phyloP scores from a whole-genome alignment of 2,888 invertebrate genomes.

The Luffia ferchaultella region DNA sequence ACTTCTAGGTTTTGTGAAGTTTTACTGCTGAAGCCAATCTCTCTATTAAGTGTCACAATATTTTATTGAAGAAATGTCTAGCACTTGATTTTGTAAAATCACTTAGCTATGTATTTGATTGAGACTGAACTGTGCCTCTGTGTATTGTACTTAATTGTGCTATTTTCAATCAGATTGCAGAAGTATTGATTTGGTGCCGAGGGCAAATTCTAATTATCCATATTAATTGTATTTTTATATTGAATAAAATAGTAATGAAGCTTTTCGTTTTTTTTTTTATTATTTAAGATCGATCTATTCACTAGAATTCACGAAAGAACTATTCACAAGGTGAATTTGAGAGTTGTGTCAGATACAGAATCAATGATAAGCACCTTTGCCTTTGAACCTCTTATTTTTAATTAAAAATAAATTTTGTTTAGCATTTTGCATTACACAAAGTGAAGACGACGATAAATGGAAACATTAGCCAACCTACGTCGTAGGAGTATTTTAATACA shows the following conservation, averaged over 20 bases:
- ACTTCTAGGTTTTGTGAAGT: no score
- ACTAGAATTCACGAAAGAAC: no score
- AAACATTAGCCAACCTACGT: no score
- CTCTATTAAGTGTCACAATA: background rate
- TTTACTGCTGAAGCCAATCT: background rate
- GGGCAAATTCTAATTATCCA: constrained; percentile 50
- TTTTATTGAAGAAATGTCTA: background rate
- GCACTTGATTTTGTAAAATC: background rate
- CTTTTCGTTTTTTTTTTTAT: constrained; percentile 25
- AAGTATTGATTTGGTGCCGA: constrained; percentile 25
- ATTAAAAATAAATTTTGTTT: no score
- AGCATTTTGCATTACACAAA: no score
- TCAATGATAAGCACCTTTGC: no score
- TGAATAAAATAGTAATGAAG: constrained; percentile 41
- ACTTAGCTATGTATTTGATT: no score
- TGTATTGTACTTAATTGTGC: constrained; percentile 39
- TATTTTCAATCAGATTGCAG: constrained; percentile 21
- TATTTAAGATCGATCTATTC: constrained; percentile 1
- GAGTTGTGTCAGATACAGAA: no score
- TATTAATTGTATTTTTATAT: constrained; percentile 62
- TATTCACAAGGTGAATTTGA: no score
- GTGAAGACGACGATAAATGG: no score
- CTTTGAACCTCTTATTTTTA: no score
- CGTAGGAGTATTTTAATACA: no score
- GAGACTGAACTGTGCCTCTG: constrained; percentile 43